Conservation (phyloP, 2,888 invertebrate genomes). For the Oscheius onirici region DNA sequence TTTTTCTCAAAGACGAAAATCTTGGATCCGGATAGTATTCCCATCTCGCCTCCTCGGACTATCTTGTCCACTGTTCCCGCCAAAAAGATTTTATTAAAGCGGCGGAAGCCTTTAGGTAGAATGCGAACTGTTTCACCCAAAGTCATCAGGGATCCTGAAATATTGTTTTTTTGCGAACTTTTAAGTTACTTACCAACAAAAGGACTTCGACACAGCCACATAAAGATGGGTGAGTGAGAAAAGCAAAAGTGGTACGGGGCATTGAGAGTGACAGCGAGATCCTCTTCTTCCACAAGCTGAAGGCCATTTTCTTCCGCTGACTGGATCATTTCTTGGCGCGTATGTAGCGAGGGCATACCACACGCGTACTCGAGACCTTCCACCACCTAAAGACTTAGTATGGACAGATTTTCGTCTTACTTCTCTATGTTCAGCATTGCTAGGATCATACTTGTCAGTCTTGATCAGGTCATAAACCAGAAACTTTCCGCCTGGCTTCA, state of each 20-base stretch:
- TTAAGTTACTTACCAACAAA: constrained; percentile 36
- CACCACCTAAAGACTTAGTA: constrained; percentile 39
- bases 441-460: constrained; percentile 62
- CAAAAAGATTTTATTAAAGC: constrained; percentile 66
- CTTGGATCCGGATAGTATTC: constrained; percentile 66
- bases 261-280: constrained; percentile 44
- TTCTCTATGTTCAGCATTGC: constrained; percentile 56
- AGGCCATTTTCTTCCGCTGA: constrained; percentile 49
- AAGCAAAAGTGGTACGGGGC: constrained; percentile 68
- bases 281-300: constrained; percentile 45
- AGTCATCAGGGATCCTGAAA: constrained; percentile 38
- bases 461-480: constrained; percentile 69
- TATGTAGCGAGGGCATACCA: constrained; percentile 69
- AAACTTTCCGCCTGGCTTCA: constrained; percentile 65
- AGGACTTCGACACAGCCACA: constrained; percentile 66
- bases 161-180: not conserved
- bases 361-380: constrained; percentile 64
- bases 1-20: constrained; percentile 65
- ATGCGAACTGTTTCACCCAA: constrained; percentile 56
- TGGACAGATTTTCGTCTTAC: constrained; percentile 27
- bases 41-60: constrained; percentile 65
- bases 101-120: constrained; percentile 67
- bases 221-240: constrained; percentile 64
- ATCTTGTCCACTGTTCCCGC: constrained; percentile 68
- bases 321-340: constrained; percentile 59